Evolutionary conservation across 2,797 vertebrate genomes (phyloP), one percentile per base, ranked within the genome.

Genomic region (Crocodylus rhombifer): DNA sequence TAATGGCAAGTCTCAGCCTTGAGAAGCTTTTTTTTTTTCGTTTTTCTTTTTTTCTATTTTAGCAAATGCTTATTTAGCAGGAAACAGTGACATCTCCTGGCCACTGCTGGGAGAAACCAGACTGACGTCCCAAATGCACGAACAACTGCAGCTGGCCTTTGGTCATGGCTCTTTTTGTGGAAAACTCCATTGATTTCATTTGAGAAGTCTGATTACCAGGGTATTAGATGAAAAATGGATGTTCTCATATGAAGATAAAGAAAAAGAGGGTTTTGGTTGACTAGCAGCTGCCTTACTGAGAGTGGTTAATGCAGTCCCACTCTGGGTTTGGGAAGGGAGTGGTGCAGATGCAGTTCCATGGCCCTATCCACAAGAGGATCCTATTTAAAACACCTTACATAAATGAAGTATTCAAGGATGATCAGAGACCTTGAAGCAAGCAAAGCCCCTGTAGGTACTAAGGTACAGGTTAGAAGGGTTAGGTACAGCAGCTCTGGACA

Each of bases 11-110:
- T n/a, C 8, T 21, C 20, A 21, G 36, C 33, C 21, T 23, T 51
- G 28, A 14, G 21, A 64, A 20, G 58, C 21, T 17, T 14, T 77
- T 28, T 36, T 18, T 57, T 51, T 20, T 36, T 30, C 56, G 51
- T 20, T 20, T 14, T 79, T 26, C 20, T 17, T 42, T 42, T 42
- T 42, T 42, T 42, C 10, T 51, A 10, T 33, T 57, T 51, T 20
- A 71, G 55, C 63, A 18, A 25, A 61, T 78, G 17, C 25, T 13
- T 81, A 28, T 55, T 79, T 16, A 23, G 71, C 91, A 75, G 55
- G 94, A 91, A 95, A 88, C 58, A 25, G 92, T 87, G 92, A 94
- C 96, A 93, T 65, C 97, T 96, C 75, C 92, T 95, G 96, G 95
- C 61, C 75, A 60, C 7, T 90, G 25, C 36, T 85, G 58, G 77